A percentile compares a stretch with the other conserved stretches of the same genome.
These are phyloP conservation scores for Subacronicta megacephala DNA, from an alignment of 2,888 invertebrate genomes.

Conservation along the genomic window DNA sequence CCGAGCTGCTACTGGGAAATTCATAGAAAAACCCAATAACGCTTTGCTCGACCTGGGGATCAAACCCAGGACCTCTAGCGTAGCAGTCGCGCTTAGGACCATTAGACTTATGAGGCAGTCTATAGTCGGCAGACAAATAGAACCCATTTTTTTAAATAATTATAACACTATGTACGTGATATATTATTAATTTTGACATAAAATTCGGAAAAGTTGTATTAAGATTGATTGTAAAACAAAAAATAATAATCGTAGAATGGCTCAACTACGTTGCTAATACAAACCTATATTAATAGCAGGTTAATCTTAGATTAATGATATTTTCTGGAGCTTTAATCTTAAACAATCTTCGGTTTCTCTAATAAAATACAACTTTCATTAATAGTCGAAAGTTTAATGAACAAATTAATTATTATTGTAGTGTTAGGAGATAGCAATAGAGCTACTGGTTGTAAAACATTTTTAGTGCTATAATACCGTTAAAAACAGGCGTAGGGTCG, in stretches of 20 bases:
- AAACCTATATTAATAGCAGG: constrained; percentile 28
- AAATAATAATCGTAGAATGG: constrained; percentile 16
- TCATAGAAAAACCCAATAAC: no score
- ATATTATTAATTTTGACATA: constrained; percentile 20
- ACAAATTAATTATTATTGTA: constrained; percentile 34
- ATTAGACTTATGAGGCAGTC: no score
- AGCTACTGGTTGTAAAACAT: constrained; percentile 44
- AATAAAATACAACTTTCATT: constrained; percentile 32
- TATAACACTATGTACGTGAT: constrained; percentile 18
- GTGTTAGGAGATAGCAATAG: constrained; percentile 13
- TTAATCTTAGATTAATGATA: constrained; percentile 31
- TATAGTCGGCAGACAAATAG: no score
- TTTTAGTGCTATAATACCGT: constrained; percentile 45
- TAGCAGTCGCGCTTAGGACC: no score
- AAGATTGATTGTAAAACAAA: constrained; percentile 27
- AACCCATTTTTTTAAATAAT: constrained; percentile 29
- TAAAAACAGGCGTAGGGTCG: constrained; percentile 19
- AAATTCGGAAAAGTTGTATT: constrained; percentile 12
- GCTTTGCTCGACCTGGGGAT: no score
- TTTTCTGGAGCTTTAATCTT: constrained; percentile 15
- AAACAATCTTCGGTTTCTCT: constrained; percentile 19
- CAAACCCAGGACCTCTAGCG: no score
- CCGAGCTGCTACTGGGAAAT: no score
- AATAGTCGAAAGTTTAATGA: constrained; percentile 27
- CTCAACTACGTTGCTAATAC: constrained; percentile 24